A percentile compares a stretch with the other conserved stretches of the same genome.
phyloP scores from a whole-genome alignment of 2,888 invertebrate species.

The Eledona agricola region DNA sequence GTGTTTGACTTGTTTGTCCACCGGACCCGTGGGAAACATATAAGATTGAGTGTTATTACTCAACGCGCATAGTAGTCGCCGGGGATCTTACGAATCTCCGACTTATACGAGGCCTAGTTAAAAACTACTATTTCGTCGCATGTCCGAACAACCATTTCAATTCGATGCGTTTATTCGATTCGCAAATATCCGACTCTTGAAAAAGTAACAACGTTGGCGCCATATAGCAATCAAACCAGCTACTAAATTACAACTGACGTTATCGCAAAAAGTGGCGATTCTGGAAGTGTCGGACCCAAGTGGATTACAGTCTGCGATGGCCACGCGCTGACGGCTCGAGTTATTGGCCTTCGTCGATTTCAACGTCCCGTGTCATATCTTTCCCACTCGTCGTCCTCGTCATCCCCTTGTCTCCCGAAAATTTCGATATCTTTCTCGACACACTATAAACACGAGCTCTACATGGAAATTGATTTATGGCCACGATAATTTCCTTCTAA shows the following conservation, averaged over 20 bases:
- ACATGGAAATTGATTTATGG: slow-evolving; percentile 44
- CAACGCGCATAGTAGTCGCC: slow-evolving; percentile 40
- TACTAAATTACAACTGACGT: slow-evolving; percentile 61
- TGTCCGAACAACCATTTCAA: slow-evolving; percentile 30
- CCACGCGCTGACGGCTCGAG: slow-evolving; percentile 58
- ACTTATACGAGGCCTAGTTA: slow-evolving; percentile 43
- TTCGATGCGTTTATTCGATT: slow-evolving; percentile 38
- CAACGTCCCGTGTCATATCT: slow-evolving; percentile 59
- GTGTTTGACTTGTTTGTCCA: slow-evolving; percentile 42
- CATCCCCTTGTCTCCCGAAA: slow-evolving; percentile 48
- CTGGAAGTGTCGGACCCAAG: slow-evolving; percentile 59
- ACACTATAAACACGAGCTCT: slow-evolving; percentile 50
- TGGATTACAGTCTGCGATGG: slow-evolving; percentile 58
- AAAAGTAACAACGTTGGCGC: slow-evolving; percentile 51
- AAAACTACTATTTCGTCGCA: slow-evolving; percentile 40
- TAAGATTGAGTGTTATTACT: slow-evolving; percentile 47
- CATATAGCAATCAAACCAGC: slow-evolving; percentile 59
- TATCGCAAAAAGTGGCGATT: slow-evolving; percentile 59
- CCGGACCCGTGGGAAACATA: slow-evolving; percentile 39
- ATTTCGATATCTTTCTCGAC: slow-evolving; percentile 52
- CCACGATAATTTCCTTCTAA: no score
- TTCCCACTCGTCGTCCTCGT: slow-evolving; percentile 44
- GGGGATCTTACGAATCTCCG: slow-evolving; percentile 40
- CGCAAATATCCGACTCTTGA: slow-evolving; percentile 45
- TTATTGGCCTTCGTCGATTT: slow-evolving; percentile 60